A percentile compares a stretch with the other conserved stretches of the same genome.
Conservation (phyloP, 2,113 vertebrate species). For the Rhinoderma darwinii region DNA sequence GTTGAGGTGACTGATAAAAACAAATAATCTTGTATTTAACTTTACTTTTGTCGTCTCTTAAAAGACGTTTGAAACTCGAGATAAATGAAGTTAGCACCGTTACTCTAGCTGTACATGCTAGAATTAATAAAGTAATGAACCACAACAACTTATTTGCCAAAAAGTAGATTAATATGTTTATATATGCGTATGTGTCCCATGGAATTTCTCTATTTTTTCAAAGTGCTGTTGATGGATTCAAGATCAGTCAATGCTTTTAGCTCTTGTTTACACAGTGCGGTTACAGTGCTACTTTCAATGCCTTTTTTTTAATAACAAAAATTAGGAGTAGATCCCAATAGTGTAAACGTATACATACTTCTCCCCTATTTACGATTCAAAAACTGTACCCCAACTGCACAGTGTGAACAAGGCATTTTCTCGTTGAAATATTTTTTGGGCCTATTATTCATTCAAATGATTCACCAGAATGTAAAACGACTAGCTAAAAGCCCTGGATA, state of each 20-base stretch:
- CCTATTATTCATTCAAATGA: too few relatives aligned
- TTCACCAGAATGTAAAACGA: too few relatives aligned
- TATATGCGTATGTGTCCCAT: not conserved
- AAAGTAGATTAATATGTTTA: not conserved
- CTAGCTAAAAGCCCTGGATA: too few relatives aligned
- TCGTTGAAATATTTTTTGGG: too few relatives aligned
- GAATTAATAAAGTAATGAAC: constrained; percentile 5
- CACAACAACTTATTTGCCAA: not conserved
- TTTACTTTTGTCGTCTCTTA: not conserved
- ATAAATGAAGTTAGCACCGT: constrained; percentile 10
- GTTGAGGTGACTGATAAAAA: not conserved
- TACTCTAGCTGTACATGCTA: not conserved
- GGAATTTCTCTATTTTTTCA: not conserved
- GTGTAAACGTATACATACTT: not conserved
- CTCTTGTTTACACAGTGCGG: not conserved
- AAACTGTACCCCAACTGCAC: too few relatives aligned
- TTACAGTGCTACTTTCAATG: not conserved
- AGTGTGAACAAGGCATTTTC: too few relatives aligned
- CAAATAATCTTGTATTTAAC: not conserved
- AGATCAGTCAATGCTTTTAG: not conserved
- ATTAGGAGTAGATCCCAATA: not conserved
- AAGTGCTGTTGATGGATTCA: not conserved
- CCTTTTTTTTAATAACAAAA: not conserved
- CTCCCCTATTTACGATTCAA: too few relatives aligned
- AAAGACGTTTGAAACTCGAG: not conserved